Base-by-base conservation (phyloP, 2,797 vertebrate species). In the Harpagifer antarcticus region DNA sequence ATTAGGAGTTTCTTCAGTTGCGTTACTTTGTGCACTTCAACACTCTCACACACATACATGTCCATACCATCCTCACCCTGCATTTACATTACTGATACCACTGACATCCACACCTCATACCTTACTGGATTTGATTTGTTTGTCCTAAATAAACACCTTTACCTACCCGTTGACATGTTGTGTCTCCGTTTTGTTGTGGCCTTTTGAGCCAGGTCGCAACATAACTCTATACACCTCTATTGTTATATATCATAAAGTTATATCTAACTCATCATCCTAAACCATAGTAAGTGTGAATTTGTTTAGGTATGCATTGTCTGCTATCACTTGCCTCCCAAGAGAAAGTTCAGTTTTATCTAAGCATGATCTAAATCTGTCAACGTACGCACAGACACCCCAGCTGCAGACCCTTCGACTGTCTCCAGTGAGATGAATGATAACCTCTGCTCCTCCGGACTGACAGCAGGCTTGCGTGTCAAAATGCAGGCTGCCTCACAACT, bases 381-480 rank as follows among this genome's bases (percentile, higher is more conserved):
- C 13, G 64, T 78, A 75, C 86, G 83, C 59, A 73, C 81, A 87
- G 83, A 73, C 78, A 8, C 17, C 63, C 55, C 81, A 74, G 76
- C 84, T 82, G 78, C 68, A 86, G 84, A 83, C 78, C 87, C 76
- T 49, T 33, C 10, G 10, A 80, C 80, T 76, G 75, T 81, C 78
- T 88, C 72, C 68, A 45, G 55, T 1, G 44, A 75, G 75, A 76
- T 85, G 75, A 91, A 61, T 82, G 79, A 88, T 77, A 81, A 76
- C 57, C 75, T 82, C 69, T n/a, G 76, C 74, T 63, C 52, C 52
- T 69, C 59, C 73, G 84, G 83, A 89, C 71, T 88, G 78, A 87
- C 85, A 77, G 76, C 60, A 73, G 67, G 74, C 64, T 95, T 71
- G 93, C 92, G 91, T 95, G 93, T 93, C 88, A 94, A 89, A 89